phyloP scores from a whole-genome alignment of 2,888 invertebrate genomes.

The Philereme transversata region DNA sequence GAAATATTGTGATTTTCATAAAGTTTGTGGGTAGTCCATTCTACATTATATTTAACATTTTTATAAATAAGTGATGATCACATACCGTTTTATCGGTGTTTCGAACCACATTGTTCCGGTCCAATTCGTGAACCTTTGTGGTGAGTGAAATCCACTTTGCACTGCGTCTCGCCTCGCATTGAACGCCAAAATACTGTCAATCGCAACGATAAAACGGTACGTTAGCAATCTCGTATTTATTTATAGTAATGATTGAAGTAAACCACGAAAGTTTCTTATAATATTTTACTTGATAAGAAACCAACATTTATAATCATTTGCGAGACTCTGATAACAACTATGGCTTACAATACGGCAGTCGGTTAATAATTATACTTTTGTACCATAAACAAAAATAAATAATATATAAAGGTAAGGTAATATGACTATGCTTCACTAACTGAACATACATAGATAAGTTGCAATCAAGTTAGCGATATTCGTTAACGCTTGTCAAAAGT shows the following conservation, averaged over 20 bases:
- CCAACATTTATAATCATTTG: constrained; percentile 9
- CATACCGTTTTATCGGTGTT: too few relatives aligned
- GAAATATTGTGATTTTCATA: not conserved
- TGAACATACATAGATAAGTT: constrained; percentile 7
- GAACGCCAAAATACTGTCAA: too few relatives aligned
- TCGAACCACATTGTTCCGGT: too few relatives aligned
- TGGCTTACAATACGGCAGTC: constrained; percentile 25
- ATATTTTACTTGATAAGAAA: not conserved
- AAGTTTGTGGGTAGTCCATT: too few relatives aligned
- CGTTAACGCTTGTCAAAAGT: not conserved
- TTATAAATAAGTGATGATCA: too few relatives aligned
- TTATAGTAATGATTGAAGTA: not conserved
- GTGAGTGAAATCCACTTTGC: too few relatives aligned
- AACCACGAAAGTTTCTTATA: not conserved
- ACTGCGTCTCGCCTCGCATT: too few relatives aligned
- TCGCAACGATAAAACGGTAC: too few relatives aligned
- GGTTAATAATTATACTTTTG: constrained; percentile 35
- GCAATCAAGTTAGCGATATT: not conserved
- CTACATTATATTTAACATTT: too few relatives aligned
- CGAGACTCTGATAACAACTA: constrained; percentile 5
- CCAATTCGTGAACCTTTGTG: too few relatives aligned
- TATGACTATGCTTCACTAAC: constrained; percentile 38
- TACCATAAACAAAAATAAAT: constrained; percentile 39
- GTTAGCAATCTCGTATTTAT: not conserved
- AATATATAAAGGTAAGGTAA: constrained; percentile 27